A percentile compares a stretch with the other conserved stretches of the same genome.
Evolutionary conservation across 2,888 invertebrate species (phyloP).

Genomic region (Ophioninae sp.): DNA sequence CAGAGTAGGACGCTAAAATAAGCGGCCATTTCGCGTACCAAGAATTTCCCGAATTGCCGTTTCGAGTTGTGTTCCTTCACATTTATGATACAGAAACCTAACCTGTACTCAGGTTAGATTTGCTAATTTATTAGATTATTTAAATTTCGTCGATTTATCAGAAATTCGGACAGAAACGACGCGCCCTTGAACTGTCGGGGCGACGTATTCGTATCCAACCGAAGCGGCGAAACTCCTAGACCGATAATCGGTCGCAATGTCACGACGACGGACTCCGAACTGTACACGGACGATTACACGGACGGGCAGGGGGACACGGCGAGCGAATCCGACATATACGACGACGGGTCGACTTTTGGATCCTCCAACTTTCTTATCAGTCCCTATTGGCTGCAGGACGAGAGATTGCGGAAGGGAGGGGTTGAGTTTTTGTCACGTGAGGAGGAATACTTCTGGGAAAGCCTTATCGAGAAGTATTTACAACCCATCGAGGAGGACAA

Average conservation of each 20-base stretch:
- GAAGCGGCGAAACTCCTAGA: slow-evolving; percentile 3
- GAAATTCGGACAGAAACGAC: slow-evolving; percentile 29
- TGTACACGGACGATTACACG: slow-evolving; percentile 19
- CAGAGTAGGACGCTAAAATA: too few species aligned
- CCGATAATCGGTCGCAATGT: background rate
- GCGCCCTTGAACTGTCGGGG: slow-evolving; percentile 23
- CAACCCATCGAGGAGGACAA: slow-evolving; percentile 87
- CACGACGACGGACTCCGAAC: slow-evolving; percentile 21
- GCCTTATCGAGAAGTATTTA: slow-evolving; percentile 89
- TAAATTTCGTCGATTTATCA: background rate
- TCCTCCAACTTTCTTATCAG: slow-evolving; percentile 81
- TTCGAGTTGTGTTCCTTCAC: too few species aligned
- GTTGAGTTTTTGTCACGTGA: slow-evolving; percentile 85
- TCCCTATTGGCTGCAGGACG: slow-evolving; percentile 88
- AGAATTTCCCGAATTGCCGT: too few species aligned
- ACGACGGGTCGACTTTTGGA: slow-evolving; percentile 25
- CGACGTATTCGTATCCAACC: slow-evolving; percentile 1
- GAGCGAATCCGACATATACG: slow-evolving; percentile 40
- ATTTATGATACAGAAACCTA: too few species aligned
- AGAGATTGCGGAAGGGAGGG: slow-evolving; percentile 85
- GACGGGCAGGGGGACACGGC: slow-evolving; percentile 60
- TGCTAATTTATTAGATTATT: too few species aligned
- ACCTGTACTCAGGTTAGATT: too few species aligned
- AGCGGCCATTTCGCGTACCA: too few species aligned
- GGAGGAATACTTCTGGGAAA: slow-evolving; percentile 90